Conservation (phyloP, 2,113 vertebrate species). For the Cyanistes caeruleus region DNA sequence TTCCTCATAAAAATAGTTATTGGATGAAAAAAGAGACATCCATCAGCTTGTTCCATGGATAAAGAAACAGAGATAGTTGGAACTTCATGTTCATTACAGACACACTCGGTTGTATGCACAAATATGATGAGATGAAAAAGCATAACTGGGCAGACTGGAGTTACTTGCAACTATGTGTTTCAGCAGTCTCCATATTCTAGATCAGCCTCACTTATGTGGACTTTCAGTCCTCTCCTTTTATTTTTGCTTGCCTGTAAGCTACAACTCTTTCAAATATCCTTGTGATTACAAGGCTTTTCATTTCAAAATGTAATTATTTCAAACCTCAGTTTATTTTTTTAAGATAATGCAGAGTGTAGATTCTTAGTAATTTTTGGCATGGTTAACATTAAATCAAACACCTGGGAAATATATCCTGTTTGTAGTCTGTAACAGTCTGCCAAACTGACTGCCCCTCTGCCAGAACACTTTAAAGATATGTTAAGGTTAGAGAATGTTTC, state of each 20-base stretch:
- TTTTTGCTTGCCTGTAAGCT: neutral
- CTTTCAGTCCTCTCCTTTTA: neutral
- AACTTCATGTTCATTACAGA: neutral
- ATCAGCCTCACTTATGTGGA: accelerated
- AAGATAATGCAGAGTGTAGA: neutral
- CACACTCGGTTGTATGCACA: accelerated
- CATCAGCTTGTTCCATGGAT: neutral
- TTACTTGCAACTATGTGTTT: neutral
- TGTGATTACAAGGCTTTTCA: neutral
- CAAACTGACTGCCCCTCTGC: neutral
- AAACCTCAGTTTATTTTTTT: neutral
- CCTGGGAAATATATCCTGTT: neutral
- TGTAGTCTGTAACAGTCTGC: neutral
- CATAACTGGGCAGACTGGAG: neutral
- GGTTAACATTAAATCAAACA: neutral
- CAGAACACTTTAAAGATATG: neutral
- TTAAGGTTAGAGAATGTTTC: neutral
- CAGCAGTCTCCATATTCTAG: neutral
- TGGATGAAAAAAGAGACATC: neutral
- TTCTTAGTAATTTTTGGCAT: neutral
- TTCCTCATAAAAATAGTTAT: neutral
- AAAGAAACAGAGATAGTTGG: neutral
- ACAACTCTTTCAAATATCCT: neutral
- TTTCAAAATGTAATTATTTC: neutral
- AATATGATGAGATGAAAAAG: neutral